phyloP scores from a whole-genome alignment of 35 echinoderm and acorn worm species.

The Ptychodera flava region DNA sequence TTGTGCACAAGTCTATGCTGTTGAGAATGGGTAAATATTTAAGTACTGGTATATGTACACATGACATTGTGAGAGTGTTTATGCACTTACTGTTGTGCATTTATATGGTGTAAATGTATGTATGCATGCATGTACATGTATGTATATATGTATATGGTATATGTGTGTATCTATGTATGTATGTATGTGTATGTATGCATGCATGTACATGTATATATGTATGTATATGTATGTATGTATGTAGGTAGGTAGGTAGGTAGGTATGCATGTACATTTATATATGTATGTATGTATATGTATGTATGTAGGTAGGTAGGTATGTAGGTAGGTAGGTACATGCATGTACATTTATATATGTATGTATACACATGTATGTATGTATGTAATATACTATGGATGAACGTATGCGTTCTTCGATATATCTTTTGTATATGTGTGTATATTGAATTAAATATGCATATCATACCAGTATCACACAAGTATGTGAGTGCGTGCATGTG shows the following conservation, averaged over 20 bases:
- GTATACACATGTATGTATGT: background rate
- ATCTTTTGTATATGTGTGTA: too few species aligned
- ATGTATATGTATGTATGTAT: background rate
- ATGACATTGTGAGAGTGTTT: too few species aligned
- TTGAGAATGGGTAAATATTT: too few species aligned
- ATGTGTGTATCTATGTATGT: background rate
- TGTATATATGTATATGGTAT: background rate
- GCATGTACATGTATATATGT: background rate
- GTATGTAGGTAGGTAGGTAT: background rate
- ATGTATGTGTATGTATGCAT: background rate
- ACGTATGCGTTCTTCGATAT: too few species aligned
- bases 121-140: background rate
- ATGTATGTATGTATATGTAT: background rate
- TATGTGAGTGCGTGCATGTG: background rate
- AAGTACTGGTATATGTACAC: too few species aligned
- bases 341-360: background rate
- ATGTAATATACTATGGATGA: too few species aligned
- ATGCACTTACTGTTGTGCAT: too few species aligned
- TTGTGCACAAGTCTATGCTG: too few species aligned
- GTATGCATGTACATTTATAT: background rate
- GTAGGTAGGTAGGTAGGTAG: background rate
- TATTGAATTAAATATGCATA: too few species aligned
- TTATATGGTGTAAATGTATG: too few species aligned
- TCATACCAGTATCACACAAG: too few species aligned
- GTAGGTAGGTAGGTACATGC: background rate